Percentiles rank a stretch among this genome's conserved stretches.
Evolutionary conservation across 2,888 invertebrate genomes (phyloP).

Genomic region (Nycteola revayana): DNA sequence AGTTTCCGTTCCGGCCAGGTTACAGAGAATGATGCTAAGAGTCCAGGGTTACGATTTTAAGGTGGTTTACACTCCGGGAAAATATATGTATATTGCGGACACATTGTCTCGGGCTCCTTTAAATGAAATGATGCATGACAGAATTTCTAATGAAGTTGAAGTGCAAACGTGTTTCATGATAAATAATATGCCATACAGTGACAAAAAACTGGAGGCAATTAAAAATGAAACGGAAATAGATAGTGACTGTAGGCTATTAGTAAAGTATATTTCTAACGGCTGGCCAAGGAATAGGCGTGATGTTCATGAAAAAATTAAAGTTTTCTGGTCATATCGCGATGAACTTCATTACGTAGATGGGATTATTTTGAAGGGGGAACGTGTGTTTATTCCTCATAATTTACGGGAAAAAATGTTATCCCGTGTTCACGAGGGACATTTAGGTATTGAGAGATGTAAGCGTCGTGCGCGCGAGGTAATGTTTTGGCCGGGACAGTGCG

Average conservation of each 20-base stretch:
- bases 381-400: slow-evolving; percentile 2
- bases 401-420: slow-evolving; percentile 2
- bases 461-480: slow-evolving; percentile 6
- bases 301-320: neutral
- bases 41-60: slow-evolving; percentile 27
- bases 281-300: slow-evolving; percentile 1
- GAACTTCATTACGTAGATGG: neutral
- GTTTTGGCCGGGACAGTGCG: slow-evolving; percentile 6
- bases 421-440: slow-evolving; percentile 4
- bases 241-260: neutral
- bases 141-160: neutral
- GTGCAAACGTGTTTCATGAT: slow-evolving; percentile 5
- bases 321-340: neutral
- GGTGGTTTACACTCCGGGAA: slow-evolving; percentile 25
- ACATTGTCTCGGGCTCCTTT: slow-evolving; percentile 6
- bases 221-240: slow-evolving; percentile 1
- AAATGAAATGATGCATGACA: slow-evolving; percentile 1
- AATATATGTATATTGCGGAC: slow-evolving; percentile 14
- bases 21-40: slow-evolving; percentile 32
- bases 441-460: slow-evolving; percentile 6
- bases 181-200: neutral
- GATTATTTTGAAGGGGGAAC: slow-evolving; percentile 2
- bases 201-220: neutral
- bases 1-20: slow-evolving; percentile 17
- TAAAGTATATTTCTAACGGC: slow-evolving; percentile 1